phyloP scores from a whole-genome alignment of 2,113 vertebrate genomes.

The Myiagra hebetior region DNA sequence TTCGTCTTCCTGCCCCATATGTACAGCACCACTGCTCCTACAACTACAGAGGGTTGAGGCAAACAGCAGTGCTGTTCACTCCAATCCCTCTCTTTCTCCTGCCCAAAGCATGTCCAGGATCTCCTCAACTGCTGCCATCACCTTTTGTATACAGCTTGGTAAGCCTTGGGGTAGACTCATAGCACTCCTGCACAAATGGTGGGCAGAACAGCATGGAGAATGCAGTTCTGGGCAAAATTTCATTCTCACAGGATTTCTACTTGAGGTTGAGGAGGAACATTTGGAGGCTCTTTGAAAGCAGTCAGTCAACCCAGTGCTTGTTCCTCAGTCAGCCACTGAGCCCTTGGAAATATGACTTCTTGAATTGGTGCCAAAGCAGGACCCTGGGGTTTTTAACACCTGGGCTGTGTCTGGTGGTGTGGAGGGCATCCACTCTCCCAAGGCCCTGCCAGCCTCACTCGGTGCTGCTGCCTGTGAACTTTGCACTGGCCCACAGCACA shows the following conservation, averaged over 20 bases:
- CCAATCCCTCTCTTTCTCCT: not conserved
- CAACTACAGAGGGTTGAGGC: not conserved
- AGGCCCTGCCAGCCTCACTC: rapidly evolving
- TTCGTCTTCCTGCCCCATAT: not conserved
- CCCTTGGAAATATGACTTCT: not conserved
- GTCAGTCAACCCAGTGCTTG: not conserved
- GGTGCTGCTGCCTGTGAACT: not conserved
- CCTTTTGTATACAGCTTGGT: not conserved
- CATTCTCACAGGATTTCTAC: not conserved
- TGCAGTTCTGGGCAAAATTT: not conserved
- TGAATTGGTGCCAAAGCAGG: not conserved
- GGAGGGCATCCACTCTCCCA: not conserved
- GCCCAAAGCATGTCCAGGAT: not conserved
- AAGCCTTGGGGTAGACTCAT: not conserved
- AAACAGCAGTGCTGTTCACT: not conserved
- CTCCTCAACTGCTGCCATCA: not conserved
- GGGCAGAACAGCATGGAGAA: not conserved
- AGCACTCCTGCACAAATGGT: not conserved
- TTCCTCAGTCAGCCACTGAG: rapidly evolving
- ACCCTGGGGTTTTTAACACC: not conserved
- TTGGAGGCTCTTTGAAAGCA: not conserved
- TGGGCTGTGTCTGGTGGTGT: not conserved
- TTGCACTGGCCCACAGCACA: not conserved
- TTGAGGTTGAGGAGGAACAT: not conserved
- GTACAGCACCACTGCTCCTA: not conserved